phyloP scores from a whole-genome alignment of 37 sponge, comb jelly and placozoan genomes.

The Chondrosia reniformis region DNA sequence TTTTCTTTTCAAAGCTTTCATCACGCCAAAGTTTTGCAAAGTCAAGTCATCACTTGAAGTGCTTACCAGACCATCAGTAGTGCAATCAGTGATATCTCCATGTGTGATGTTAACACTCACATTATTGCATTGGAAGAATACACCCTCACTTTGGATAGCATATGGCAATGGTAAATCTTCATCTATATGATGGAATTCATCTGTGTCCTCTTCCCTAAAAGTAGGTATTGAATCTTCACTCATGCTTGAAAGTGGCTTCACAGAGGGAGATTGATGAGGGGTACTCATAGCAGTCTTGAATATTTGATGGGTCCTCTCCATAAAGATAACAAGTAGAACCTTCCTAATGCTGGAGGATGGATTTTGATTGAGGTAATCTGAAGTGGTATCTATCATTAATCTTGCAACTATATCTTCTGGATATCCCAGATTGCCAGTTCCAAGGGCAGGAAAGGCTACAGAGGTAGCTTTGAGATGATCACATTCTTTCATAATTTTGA shows the following conservation, averaged over 20 bases:
- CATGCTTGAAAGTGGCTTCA: background rate
- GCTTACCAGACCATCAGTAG: slow-evolving; percentile 14
- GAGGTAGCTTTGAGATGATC: slow-evolving; percentile 7
- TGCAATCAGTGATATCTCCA: slow-evolving; percentile 23
- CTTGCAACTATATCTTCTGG: slow-evolving; percentile 1
- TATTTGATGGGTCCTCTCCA: background rate
- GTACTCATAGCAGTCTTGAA: background rate
- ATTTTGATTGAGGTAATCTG: background rate
- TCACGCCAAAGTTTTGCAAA: slow-evolving; percentile 1
- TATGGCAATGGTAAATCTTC: background rate
- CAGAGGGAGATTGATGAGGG: background rate
- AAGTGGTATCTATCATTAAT: slow-evolving; percentile 1
- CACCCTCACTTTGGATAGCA: too few relatives aligned
- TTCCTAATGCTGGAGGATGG: background rate
- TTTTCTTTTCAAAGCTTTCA: background rate
- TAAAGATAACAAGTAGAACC: slow-evolving; percentile 1
- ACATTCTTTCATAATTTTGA: slow-evolving; percentile 19
- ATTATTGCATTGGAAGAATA: background rate
- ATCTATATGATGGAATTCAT: background rate
- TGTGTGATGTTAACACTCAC: slow-evolving; percentile 7
- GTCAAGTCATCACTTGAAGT: background rate
- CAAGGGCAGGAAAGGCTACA: slow-evolving; percentile 29
- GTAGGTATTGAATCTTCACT: background rate
- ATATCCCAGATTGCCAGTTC: slow-evolving; percentile 23
- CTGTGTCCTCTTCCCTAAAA: background rate